Evolutionary conservation across 2,888 invertebrate species (phyloP).

Genomic region (Ichneumoninae sp.): DNA sequence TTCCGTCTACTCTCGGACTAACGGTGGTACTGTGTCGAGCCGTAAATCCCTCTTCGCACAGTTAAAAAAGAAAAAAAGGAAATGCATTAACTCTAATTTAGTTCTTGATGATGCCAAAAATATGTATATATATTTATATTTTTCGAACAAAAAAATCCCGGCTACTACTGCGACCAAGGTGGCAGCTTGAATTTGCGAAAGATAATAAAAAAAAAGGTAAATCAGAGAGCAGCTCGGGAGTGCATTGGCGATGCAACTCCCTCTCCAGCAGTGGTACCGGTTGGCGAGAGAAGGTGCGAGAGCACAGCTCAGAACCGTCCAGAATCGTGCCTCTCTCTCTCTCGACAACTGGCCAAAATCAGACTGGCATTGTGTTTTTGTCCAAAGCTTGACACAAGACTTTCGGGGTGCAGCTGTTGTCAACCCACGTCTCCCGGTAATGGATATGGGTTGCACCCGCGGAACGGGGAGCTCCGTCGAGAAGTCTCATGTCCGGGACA

Average conservation of each 20-base stretch:
- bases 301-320: constrained; percentile 40
- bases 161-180: not conserved
- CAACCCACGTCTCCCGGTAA: constrained; percentile 73
- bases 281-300: constrained; percentile 21
- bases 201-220: constrained; percentile 6
- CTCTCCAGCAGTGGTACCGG: constrained; percentile 5
- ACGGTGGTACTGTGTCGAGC: not conserved
- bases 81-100: constrained; percentile 25
- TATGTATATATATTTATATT: not conserved
- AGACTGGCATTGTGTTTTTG: constrained; percentile 77
- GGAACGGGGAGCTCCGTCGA: constrained; percentile 65
- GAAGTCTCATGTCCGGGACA: constrained; percentile 43
- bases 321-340: constrained; percentile 22
- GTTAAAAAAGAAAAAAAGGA: not conserved
- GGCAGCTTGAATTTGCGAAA: not conserved
- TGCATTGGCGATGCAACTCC: constrained; percentile 38
- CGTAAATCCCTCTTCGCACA: not conserved
- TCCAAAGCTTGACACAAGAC: constrained; percentile 72
- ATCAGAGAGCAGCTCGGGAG: not conserved
- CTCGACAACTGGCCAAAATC: constrained; percentile 73
- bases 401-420: constrained; percentile 75
- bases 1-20: constrained; percentile 11
- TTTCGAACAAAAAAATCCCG: not conserved
- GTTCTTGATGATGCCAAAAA: constrained; percentile 3
- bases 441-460: constrained; percentile 74